Evolutionary conservation across 2,797 vertebrate species (phyloP).

Genomic region (Schizopygopsis pylzovi): DNA sequence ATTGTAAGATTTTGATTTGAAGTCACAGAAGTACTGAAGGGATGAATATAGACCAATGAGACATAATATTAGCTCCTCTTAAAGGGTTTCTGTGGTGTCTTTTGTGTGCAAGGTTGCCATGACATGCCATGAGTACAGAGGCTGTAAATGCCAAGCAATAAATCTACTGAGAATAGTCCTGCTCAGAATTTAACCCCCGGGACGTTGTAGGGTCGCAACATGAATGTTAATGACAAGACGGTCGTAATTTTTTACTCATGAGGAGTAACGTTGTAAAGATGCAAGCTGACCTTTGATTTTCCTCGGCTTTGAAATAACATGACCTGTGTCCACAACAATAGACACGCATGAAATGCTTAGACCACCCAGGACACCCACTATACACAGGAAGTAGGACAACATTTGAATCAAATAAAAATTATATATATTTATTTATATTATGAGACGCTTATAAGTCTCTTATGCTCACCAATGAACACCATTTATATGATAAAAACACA

Average conservation of each 20-base stretch:
- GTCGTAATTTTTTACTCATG: conserved; percentile 11
- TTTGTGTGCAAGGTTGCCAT: conserved; percentile 65
- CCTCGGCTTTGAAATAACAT: conserved; percentile 1
- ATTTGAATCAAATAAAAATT: not conserved
- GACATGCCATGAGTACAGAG: conserved; percentile 56
- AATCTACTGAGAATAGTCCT: conserved; percentile 67
- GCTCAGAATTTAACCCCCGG: conserved; percentile 40
- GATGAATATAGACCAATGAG: not conserved
- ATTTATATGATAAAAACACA: not conserved
- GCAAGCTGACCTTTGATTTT: conserved; percentile 38
- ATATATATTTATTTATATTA: not conserved
- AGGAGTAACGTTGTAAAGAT: conserved; percentile 20
- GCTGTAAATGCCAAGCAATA: conserved; percentile 68
- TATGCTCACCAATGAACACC: not conserved
- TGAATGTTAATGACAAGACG: conserved; percentile 29
- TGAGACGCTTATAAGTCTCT: not conserved
- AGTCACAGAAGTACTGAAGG: not conserved
- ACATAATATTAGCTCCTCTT: not conserved
- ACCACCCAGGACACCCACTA: conserved; percentile 46
- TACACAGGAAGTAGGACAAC: not conserved
- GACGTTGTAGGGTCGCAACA: conserved; percentile 13
- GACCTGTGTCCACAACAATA: conserved; percentile 36
- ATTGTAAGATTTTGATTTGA: not conserved
- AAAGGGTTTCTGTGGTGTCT: conserved; percentile 51
- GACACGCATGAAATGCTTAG: conserved; percentile 35